Conservation (phyloP, 1,140 invertebrate species). For the Aethina tumida region DNA sequence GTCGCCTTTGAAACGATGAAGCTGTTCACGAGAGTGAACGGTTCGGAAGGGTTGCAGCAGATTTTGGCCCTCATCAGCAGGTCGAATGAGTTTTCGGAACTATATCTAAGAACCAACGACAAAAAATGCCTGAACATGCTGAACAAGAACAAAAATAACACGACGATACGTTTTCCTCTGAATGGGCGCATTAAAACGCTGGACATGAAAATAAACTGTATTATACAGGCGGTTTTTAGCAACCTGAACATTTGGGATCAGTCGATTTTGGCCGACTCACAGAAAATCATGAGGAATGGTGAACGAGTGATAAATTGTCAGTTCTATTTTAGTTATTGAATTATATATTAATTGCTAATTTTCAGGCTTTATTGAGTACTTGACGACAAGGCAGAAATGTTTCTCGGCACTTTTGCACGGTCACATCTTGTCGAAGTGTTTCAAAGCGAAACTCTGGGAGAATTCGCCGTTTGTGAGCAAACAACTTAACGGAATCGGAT, state of each 20-base stretch:
- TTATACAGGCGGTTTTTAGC: constrained; percentile 65
- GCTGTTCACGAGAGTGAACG: constrained; percentile 38
- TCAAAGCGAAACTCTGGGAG: constrained; percentile 61
- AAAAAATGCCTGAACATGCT: constrained; percentile 47
- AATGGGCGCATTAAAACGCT: constrained; percentile 46
- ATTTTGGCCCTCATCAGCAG: constrained; percentile 38
- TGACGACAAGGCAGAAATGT: constrained; percentile 29
- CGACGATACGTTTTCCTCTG: constrained; percentile 47
- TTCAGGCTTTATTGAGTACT: constrained; percentile 38
- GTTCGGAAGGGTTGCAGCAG: constrained; percentile 35
- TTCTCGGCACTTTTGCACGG: constrained; percentile 47
- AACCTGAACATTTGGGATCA: constrained; percentile 56
- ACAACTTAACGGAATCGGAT: constrained; percentile 63
- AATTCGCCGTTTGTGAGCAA: constrained; percentile 58
- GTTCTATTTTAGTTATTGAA: constrained; percentile 12
- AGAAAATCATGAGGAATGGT: constrained; percentile 56
- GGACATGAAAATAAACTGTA: constrained; percentile 53
- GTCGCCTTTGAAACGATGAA: constrained; percentile 55
- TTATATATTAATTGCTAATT: constrained; percentile 26
- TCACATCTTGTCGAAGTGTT: constrained; percentile 53
- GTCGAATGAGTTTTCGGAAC: constrained; percentile 48
- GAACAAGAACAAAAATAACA: constrained; percentile 43
- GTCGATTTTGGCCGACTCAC: constrained; percentile 56
- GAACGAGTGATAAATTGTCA: constrained; percentile 60
- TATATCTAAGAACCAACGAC: constrained; percentile 47